These are phyloP conservation scores for Prunella himalayana DNA, from an alignment of 2,113 vertebrate species.

Conservation along the genomic window DNA sequence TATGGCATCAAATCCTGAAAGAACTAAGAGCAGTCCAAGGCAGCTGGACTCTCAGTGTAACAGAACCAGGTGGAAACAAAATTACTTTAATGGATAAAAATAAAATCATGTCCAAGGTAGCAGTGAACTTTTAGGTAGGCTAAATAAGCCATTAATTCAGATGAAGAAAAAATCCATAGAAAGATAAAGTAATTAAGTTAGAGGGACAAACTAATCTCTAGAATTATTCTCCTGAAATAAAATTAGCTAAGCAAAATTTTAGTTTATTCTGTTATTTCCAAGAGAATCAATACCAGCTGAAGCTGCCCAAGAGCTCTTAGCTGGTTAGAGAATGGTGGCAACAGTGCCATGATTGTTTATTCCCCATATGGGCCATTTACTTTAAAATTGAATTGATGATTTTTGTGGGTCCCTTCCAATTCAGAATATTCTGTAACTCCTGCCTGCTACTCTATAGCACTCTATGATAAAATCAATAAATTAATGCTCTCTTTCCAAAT, in stretches of 20 bases:
- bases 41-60: background rate
- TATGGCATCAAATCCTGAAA: background rate
- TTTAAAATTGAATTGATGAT: background rate
- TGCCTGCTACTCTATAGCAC: fast-evolving
- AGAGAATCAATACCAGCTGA: background rate
- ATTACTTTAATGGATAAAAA: background rate
- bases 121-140: background rate
- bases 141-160: background rate
- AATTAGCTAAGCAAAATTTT: background rate
- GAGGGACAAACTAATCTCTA: background rate
- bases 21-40: background rate
- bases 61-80: background rate
- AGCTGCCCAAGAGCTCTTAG: background rate
- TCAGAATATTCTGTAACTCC: background rate
- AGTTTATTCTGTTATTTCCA: background rate
- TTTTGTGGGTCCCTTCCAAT: background rate
- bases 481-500: background rate
- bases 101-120: background rate
- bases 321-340: background rate
- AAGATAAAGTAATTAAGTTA: background rate
- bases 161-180: background rate
- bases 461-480: background rate
- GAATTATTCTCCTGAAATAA: background rate
- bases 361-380: background rate
- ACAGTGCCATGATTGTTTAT: background rate